These are phyloP conservation scores for Sandelia bainsii DNA, from an alignment of 2,797 vertebrate species.

Conservation along the genomic window DNA sequence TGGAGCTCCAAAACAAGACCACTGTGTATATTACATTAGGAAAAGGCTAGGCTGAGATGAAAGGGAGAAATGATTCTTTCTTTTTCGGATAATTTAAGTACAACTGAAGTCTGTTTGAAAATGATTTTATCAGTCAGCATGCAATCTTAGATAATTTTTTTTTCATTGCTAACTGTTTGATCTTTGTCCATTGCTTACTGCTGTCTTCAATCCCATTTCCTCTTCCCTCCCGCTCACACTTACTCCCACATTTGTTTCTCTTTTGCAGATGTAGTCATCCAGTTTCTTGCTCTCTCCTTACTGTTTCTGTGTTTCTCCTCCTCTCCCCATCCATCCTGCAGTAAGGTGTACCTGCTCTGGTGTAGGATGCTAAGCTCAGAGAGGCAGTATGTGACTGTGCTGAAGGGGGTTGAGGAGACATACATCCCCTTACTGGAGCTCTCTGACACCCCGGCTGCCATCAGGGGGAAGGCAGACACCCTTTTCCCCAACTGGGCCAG, in stretches of 20 bases:
- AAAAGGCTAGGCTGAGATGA: slow-evolving; percentile 27
- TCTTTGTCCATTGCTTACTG: slow-evolving; percentile 27
- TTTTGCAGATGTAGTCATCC: neutral
- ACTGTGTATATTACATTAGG: slow-evolving; percentile 17
- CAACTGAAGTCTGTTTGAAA: slow-evolving; percentile 35
- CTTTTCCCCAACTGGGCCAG: slow-evolving; percentile 85
- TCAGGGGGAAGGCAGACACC: slow-evolving; percentile 80
- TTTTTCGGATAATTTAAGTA: slow-evolving; percentile 20
- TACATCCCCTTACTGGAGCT: slow-evolving; percentile 83
- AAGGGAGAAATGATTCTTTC: slow-evolving; percentile 35
- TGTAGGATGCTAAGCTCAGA: slow-evolving; percentile 89
- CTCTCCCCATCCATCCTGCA: slow-evolving; percentile 46
- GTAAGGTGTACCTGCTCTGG: slow-evolving; percentile 88
- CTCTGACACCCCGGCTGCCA: slow-evolving; percentile 79
- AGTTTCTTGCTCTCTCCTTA: neutral
- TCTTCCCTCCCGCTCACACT: neutral
- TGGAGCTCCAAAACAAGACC: slow-evolving; percentile 1
- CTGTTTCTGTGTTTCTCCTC: neutral
- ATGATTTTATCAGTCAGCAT: slow-evolving; percentile 37
- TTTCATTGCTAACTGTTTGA: slow-evolving; percentile 51
- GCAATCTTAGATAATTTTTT: slow-evolving; percentile 43
- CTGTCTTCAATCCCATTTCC: slow-evolving; percentile 5
- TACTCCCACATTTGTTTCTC: slow-evolving; percentile 13
- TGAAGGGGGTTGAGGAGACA: slow-evolving; percentile 85
- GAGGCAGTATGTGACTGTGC: slow-evolving; percentile 85